phyloP scores from a whole-genome alignment of 2,797 vertebrate genomes.

The Petrocephalus sullivani region DNA sequence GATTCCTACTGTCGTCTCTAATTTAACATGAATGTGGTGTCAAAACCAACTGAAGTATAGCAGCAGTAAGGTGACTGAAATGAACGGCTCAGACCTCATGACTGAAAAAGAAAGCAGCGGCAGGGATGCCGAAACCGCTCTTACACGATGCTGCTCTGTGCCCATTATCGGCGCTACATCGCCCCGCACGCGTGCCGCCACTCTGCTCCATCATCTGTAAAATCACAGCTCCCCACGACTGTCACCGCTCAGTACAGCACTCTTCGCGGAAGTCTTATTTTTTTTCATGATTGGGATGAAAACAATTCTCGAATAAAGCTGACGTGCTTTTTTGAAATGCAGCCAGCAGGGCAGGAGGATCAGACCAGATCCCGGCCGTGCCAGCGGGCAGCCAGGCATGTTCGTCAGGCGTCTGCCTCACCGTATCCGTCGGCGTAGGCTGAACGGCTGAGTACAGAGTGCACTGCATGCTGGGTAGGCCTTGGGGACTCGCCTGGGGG shows the following conservation, averaged over 20 bases:
- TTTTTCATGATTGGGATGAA: not conserved
- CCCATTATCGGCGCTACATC: not conserved
- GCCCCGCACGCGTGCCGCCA: not conserved
- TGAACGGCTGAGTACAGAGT: not conserved
- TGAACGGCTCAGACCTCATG: not conserved
- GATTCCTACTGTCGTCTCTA: not conserved
- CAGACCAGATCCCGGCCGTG: not conserved
- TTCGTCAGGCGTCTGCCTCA: not conserved
- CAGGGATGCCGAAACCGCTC: not conserved
- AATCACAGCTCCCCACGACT: not conserved
- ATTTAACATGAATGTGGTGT: not conserved
- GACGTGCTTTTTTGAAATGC: not conserved
- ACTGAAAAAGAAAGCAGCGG: not conserved
- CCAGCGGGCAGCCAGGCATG: not conserved
- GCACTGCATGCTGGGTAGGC: not conserved
- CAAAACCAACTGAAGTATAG: not conserved
- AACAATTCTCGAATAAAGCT: conserved; percentile 2
- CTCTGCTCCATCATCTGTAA: not conserved
- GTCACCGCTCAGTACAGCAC: not conserved
- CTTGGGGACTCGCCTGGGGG: not conserved
- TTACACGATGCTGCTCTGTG: not conserved
- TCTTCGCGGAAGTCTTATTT: not conserved
- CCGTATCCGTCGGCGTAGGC: conserved; percentile 11
- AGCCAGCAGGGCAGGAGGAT: not conserved
- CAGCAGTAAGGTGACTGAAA: not conserved